Evolutionary conservation across 2,113 vertebrate species (phyloP), one percentile per base, ranked within the genome.

Genomic region (Malurus melanocephalus): DNA sequence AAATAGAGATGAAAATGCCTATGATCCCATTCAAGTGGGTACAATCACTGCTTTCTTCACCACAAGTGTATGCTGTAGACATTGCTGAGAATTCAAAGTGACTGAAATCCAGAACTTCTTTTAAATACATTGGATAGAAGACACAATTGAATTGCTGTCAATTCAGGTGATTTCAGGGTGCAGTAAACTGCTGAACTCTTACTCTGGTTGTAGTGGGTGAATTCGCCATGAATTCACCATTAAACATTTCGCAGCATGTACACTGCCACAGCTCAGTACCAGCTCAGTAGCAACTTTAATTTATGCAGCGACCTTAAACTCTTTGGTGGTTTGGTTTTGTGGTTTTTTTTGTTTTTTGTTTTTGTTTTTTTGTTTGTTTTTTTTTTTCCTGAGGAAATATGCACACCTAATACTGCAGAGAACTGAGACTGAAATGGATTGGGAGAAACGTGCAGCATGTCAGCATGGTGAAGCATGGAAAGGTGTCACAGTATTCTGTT

Each of bases 281-380:
- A 26, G 17, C 16, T 80, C 68, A 86, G n/a, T 21, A 55, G 32
- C 60, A 26, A 17, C 26, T 33, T 68, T 78, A 28, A 65, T 57
- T 84, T 61, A 53, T 81, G 32, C 56, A 78, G 49, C 46, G 38
- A 75, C 42, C 95, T 89, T 45, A 79, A 95, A 92, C 82, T 42
- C 3, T 35, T 30, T 38, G 38, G 35, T 35, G 35, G 35, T 35
- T 35, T 35, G 35, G n/a, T n/a, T n/a, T n/a, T n/a, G n/a, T n/a
- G n/a, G n/a, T n/a, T n/a, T n/a, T n/a, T n/a, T n/a, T n/a, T n/a
- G n/a, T n/a, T n/a, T n/a, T n/a, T n/a, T n/a, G n/a, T n/a, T n/a
- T 9, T 35, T 35, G 8, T 9, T 35, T 35, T 9, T 35, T 35
- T n/a, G n/a, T n/a, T n/a, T n/a, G n/a, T 35, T 35, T 52, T 13